phyloP scores from a whole-genome alignment of 2,797 vertebrate species.

The Hydrocynus forskahlii region DNA sequence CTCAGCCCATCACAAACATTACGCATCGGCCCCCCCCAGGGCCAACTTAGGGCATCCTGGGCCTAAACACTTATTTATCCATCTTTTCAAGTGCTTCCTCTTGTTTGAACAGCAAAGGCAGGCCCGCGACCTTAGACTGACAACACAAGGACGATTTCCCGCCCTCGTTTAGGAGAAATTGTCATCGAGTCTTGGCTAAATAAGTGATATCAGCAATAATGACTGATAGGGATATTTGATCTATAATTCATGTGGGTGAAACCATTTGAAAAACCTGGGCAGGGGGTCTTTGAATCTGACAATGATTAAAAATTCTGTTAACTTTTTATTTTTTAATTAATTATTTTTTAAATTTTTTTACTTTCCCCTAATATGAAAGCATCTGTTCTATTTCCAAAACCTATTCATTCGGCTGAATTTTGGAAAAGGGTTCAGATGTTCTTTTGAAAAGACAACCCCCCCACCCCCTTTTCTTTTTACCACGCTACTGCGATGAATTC shows the following conservation, averaged over 20 bases:
- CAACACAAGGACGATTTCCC: background rate
- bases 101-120: background rate
- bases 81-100: background rate
- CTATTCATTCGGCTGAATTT: background rate
- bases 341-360: too few species aligned
- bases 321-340: too few species aligned
- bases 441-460: background rate
- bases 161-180: constrained; percentile 18
- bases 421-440: background rate
- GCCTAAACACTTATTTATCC: constrained; percentile 14
- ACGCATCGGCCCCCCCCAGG: too few species aligned
- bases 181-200: constrained; percentile 32
- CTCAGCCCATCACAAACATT: background rate
- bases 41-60: background rate
- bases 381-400: background rate
- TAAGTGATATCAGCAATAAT: constrained; percentile 19
- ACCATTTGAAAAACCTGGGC: background rate
- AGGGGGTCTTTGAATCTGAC: too few species aligned
- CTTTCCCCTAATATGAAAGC: background rate
- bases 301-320: constrained; percentile 4
- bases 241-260: constrained; percentile 28
- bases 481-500: background rate
- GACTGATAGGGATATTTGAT: constrained; percentile 33
- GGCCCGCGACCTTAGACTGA: constrained; percentile 6
- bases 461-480: background rate